phyloP scores from a whole-genome alignment of 1,140 invertebrate genomes.

The Phthorimaea operculella region DNA sequence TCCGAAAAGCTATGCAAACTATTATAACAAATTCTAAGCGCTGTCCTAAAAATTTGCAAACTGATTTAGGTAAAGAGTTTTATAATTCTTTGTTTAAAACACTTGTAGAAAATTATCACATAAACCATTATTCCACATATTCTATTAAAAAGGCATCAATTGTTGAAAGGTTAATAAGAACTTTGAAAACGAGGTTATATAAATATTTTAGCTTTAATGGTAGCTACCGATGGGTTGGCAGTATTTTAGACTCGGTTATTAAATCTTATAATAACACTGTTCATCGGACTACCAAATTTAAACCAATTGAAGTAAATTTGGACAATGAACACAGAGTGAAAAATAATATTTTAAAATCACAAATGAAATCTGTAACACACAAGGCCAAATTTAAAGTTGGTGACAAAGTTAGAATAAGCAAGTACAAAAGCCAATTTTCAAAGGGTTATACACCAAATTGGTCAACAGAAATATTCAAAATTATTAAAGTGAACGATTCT shows the following conservation, averaged over 20 bases:
- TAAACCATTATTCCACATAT: slow-evolving; percentile 59
- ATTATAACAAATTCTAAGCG: slow-evolving; percentile 25
- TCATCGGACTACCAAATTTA: slow-evolving; percentile 54
- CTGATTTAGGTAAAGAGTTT: slow-evolving; percentile 59
- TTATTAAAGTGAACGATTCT: slow-evolving; percentile 30
- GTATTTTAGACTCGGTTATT: slow-evolving; percentile 42
- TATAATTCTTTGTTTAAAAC: slow-evolving; percentile 36
- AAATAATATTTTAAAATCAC: slow-evolving; percentile 4
- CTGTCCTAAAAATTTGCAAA: slow-evolving; percentile 53
- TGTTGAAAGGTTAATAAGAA: slow-evolving; percentile 59
- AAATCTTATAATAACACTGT: slow-evolving; percentile 51
- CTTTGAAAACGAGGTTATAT: slow-evolving; percentile 55
- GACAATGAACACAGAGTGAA: slow-evolving; percentile 22
- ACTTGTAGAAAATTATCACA: slow-evolving; percentile 36
- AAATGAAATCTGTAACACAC: slow-evolving; percentile 17
- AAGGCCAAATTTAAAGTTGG: slow-evolving; percentile 24
- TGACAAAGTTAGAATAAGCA: slow-evolving; percentile 45
- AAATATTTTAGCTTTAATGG: slow-evolving; percentile 50
- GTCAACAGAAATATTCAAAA: slow-evolving; percentile 47
- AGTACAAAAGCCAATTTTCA: slow-evolving; percentile 40
- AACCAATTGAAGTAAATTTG: slow-evolving; percentile 37
- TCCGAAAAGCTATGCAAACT: slow-evolving; percentile 4
- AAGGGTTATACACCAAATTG: slow-evolving; percentile 54
- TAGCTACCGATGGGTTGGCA: slow-evolving; percentile 40
- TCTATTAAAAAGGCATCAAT: slow-evolving; percentile 54